Conservation (phyloP, 2,113 vertebrate genomes). For the Echinops telfairi region DNA sequence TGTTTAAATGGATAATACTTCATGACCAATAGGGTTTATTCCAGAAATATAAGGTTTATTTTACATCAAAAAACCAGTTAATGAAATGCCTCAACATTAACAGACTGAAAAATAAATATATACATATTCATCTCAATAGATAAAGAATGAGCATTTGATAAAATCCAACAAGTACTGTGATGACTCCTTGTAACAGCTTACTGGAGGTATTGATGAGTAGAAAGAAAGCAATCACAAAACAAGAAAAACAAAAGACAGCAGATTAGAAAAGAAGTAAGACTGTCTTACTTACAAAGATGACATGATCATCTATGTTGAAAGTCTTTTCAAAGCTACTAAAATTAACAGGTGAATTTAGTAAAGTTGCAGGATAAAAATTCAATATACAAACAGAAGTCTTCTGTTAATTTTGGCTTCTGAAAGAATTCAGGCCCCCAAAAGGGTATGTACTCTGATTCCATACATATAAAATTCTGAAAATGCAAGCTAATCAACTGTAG, state of each 20-base stretch:
- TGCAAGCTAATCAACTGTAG: too few relatives aligned
- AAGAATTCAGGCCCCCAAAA: too few relatives aligned
- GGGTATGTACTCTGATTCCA: too few relatives aligned
- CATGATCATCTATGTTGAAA: background rate
- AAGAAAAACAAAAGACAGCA: background rate
- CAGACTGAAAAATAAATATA: background rate
- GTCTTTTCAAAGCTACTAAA: background rate
- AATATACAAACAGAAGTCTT: background rate
- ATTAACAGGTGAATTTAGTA: slow-evolving; percentile 9
- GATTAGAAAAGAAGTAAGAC: slow-evolving; percentile 7
- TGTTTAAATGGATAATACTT: too few relatives aligned
- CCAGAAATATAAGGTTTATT: too few relatives aligned
- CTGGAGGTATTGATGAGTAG: background rate
- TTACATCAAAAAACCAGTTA: background rate
- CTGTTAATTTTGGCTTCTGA: too few relatives aligned
- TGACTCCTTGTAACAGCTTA: background rate
- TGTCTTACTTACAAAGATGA: background rate
- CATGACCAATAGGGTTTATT: too few relatives aligned
- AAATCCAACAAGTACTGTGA: background rate
- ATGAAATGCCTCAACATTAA: background rate
- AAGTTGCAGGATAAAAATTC: background rate
- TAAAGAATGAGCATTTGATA: background rate
- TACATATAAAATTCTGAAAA: too few relatives aligned
- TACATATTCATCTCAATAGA: background rate
- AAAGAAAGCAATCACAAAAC: background rate